Percentiles rank a stretch among this genome's conserved stretches.
phyloP scores from a whole-genome alignment of 1,140 invertebrate genomes.

The Eupeodes corollae region DNA sequence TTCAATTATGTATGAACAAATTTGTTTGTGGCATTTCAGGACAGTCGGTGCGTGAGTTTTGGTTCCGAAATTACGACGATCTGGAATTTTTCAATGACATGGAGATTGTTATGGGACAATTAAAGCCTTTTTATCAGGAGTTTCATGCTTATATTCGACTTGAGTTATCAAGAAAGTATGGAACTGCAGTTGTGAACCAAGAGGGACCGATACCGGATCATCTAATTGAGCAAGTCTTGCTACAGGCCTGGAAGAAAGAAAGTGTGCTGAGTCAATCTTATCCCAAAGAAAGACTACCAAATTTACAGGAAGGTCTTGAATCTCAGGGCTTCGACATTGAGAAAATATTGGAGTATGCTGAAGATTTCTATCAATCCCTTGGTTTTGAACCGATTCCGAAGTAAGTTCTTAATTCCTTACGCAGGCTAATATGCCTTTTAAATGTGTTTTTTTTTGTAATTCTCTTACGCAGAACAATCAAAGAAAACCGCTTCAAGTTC shows the following conservation, averaged over 20 bases:
- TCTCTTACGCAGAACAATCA: neutral
- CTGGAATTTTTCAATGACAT: conserved; percentile 40
- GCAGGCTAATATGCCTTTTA: neutral
- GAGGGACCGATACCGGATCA: conserved; percentile 77
- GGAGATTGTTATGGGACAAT: conserved; percentile 41
- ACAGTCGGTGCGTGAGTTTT: conserved; percentile 10
- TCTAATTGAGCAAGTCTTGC: conserved; percentile 45
- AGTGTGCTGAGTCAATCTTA: conserved; percentile 9
- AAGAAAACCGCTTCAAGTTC: neutral
- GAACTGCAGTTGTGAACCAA: conserved; percentile 48
- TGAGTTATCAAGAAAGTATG: conserved; percentile 57
- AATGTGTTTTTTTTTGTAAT: neutral
- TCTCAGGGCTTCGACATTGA: conserved; percentile 46
- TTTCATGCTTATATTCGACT: conserved; percentile 74
- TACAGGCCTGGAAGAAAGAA: conserved; percentile 14
- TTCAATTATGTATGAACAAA: conserved; percentile 9
- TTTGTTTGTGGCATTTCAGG: conserved; percentile 2
- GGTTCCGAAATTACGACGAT: conserved; percentile 42
- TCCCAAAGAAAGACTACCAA: conserved; percentile 7
- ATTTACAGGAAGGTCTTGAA: conserved; percentile 11
- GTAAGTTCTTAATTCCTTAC: conserved; percentile 2
- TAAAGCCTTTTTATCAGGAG: conserved; percentile 70
- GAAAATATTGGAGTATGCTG: conserved; percentile 64
- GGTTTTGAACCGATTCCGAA: conserved; percentile 9
- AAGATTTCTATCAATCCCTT: conserved; percentile 59